These are phyloP conservation scores for Glossophaga mutica DNA, from an alignment of 2,797 vertebrate genomes.

Conservation along the genomic window DNA sequence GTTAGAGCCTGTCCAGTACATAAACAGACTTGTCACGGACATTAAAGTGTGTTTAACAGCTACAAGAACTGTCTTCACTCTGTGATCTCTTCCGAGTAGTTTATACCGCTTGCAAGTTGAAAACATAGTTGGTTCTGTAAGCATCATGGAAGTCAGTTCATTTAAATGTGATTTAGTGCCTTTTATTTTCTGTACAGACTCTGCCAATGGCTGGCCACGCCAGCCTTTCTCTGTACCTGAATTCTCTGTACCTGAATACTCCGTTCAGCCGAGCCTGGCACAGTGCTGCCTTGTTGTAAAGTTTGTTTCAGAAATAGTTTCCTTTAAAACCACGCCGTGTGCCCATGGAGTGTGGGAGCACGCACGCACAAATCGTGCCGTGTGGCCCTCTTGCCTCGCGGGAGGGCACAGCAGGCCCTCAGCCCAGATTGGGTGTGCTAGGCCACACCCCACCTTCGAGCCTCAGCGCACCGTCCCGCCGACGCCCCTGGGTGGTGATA, in stretches of 20 bases:
- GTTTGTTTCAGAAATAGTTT: neutral
- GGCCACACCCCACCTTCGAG: neutral
- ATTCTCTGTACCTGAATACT: neutral
- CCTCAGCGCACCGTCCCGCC: accelerated
- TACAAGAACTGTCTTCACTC: neutral
- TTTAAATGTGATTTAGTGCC: neutral
- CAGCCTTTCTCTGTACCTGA: neutral
- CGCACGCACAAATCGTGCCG: accelerated
- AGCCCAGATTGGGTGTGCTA: accelerated
- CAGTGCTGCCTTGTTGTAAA: neutral
- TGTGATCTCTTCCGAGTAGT: constrained; percentile 7
- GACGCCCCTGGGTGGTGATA: accelerated
- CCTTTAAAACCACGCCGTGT: neutral
- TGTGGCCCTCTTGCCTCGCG: neutral
- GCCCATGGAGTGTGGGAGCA: accelerated
- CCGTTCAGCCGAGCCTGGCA: neutral
- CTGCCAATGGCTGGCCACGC: neutral
- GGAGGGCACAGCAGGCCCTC: accelerated
- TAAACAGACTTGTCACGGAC: constrained; percentile 42
- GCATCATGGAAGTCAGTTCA: neutral
- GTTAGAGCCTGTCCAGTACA: constrained; percentile 17
- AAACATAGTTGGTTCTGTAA: neutral
- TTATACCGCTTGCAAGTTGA: constrained; percentile 15
- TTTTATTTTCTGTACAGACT: neutral
- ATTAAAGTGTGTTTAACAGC: constrained; percentile 45